A percentile compares a stretch with the other conserved stretches of the same genome.
phyloP scores from a whole-genome alignment of 2,113 vertebrate species.

The Caracal caracal region DNA sequence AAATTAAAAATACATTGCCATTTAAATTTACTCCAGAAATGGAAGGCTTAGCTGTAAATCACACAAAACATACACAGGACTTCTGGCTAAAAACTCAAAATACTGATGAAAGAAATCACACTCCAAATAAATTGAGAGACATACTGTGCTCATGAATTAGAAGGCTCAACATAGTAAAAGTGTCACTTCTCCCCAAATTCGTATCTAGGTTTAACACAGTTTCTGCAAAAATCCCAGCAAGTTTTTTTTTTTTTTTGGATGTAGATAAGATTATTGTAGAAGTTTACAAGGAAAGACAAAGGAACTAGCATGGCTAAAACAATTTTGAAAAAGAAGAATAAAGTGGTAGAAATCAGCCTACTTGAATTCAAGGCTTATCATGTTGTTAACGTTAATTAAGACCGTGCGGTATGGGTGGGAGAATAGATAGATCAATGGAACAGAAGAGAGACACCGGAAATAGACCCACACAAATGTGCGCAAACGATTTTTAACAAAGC shows the following conservation, averaged over 20 bases:
- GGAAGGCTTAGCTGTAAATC: neutral
- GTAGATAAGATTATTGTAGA: neutral
- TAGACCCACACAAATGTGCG: neutral
- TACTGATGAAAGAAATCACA: neutral
- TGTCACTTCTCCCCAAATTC: neutral
- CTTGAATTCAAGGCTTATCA: neutral
- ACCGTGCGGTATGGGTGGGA: neutral
- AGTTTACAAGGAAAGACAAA: neutral
- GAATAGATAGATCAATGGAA: neutral
- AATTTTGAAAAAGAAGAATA: neutral
- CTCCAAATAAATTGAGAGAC: neutral
- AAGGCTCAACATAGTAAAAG: neutral
- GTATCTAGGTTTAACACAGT: neutral
- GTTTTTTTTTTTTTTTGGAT: neutral
- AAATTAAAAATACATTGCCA: neutral
- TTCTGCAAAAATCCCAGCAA: neutral
- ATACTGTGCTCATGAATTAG: neutral
- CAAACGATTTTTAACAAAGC: neutral
- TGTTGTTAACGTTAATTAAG: neutral
- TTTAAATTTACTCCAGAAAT: conserved; percentile 8
- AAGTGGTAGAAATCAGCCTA: neutral
- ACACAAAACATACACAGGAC: neutral
- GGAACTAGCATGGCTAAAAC: neutral
- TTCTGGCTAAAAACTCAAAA: neutral
- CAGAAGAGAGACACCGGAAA: neutral